Conservation (phyloP, 1,140 invertebrate species). For the Rhagoletis zephyria region DNA sequence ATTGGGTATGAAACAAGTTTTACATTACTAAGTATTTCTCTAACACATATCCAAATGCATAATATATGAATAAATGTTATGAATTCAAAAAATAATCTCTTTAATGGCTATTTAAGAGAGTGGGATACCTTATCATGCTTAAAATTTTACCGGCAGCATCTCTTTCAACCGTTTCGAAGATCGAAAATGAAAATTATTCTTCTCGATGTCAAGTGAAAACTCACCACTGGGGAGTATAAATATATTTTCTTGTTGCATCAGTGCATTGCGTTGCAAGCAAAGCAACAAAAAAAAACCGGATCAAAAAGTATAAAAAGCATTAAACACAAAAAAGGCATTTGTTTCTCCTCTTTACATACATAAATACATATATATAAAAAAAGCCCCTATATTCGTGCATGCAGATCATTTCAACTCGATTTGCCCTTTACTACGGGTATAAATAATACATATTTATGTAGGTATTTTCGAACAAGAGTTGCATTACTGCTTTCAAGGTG, state of each 20-base stretch:
- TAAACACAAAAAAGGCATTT: too few species aligned
- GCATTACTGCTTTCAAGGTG: neutral
- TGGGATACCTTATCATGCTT: neutral
- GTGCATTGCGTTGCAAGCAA: too few species aligned
- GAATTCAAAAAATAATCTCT: neutral
- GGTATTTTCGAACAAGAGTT: neutral
- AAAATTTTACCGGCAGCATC: neutral
- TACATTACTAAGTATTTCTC: neutral
- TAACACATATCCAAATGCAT: neutral
- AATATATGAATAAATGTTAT: neutral
- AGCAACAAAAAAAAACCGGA: too few species aligned
- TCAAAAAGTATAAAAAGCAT: too few species aligned
- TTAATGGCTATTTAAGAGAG: neutral
- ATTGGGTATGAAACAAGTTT: constrained; percentile 9
- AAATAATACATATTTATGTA: neutral
- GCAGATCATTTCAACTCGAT: neutral
- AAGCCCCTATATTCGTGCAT: neutral
- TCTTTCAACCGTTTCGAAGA: neutral
- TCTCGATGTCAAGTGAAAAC: neutral
- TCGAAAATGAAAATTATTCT: neutral
- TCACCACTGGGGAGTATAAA: constrained; percentile 13
- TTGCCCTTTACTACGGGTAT: constrained; percentile 3
- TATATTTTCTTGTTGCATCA: too few species aligned
- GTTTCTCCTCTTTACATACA: neutral
- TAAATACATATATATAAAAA: neutral